Percentiles rank a stretch among this genome's conserved stretches.
Evolutionary conservation across 1,140 invertebrate genomes (phyloP).

Genomic region (Thaumetopoea pityocampa): DNA sequence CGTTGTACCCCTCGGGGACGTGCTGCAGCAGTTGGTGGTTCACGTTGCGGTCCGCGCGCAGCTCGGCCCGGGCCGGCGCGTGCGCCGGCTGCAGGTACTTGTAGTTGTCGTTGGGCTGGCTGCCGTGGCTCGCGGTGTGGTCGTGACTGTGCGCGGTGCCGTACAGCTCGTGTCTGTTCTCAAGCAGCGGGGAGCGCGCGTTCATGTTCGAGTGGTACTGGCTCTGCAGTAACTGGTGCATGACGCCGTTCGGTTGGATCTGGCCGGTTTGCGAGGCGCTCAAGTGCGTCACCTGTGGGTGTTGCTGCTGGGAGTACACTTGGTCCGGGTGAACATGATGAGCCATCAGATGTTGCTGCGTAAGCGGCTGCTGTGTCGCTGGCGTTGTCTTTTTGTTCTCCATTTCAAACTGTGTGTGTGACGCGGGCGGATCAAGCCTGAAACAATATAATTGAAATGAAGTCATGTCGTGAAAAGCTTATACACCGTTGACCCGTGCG

Average conservation of each 20-base stretch:
- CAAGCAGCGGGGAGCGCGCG: conserved; percentile 68
- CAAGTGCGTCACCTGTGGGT: conserved; percentile 58
- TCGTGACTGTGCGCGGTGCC: conserved; percentile 68
- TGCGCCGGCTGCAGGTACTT: conserved; percentile 62
- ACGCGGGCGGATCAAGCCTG: conserved; percentile 83
- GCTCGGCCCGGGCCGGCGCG: conserved; percentile 49
- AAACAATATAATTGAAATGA: conserved; percentile 48
- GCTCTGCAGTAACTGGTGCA: conserved; percentile 64
- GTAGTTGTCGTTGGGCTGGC: conserved; percentile 67
- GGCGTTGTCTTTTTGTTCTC: conserved; percentile 81
- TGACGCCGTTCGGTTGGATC: conserved; percentile 68
- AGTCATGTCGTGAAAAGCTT: conserved; percentile 3
- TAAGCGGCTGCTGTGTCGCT: conserved; percentile 66
- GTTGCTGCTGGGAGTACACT: conserved; percentile 62
- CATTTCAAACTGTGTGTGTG: conserved; percentile 79
- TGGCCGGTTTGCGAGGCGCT: conserved; percentile 72
- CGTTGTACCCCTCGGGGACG: conserved; percentile 71
- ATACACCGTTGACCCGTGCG: conserved; percentile 8
- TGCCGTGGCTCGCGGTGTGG: conserved; percentile 63
- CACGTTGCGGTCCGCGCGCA: conserved; percentile 60
- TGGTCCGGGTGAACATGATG: conserved; percentile 71
- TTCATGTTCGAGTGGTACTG: conserved; percentile 70
- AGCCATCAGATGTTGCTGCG: conserved; percentile 68
- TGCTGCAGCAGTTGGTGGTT: conserved; percentile 62
- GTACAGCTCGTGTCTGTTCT: conserved; percentile 72